Percentiles rank a stretch among this genome's conserved stretches.
These are phyloP conservation scores for Glaucidium brasilianum DNA, from an alignment of 2,113 vertebrate species.

Conservation along the genomic window DNA sequence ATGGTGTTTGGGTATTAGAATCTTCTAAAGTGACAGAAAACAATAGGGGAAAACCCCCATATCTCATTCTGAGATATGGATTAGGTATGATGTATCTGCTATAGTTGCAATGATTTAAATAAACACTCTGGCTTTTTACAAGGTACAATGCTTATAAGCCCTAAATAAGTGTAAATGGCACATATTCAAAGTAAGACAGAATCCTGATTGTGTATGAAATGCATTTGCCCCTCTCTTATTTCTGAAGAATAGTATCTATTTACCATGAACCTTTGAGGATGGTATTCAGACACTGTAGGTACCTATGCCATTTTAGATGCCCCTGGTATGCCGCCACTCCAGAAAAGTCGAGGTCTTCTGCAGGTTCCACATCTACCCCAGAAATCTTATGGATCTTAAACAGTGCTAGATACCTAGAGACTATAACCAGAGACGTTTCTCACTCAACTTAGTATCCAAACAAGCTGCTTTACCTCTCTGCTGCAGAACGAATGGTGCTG, in stretches of 20 bases:
- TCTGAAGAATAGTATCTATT: background rate
- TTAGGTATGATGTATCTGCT: background rate
- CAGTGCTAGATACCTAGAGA: background rate
- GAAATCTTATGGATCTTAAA: background rate
- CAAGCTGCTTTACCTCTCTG: background rate
- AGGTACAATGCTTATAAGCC: background rate
- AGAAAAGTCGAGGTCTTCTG: background rate
- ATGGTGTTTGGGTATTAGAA: background rate
- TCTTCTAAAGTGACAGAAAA: background rate
- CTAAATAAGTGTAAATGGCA: background rate
- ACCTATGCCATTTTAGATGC: background rate
- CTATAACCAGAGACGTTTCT: background rate
- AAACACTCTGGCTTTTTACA: background rate
- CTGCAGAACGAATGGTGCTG: background rate
- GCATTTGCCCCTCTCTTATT: fast-evolving
- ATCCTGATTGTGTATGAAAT: background rate
- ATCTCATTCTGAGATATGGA: background rate
- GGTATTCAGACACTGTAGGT: background rate
- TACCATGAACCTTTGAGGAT: background rate
- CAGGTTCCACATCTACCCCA: background rate
- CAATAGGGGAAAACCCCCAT: background rate
- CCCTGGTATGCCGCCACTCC: background rate
- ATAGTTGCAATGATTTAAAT: background rate
- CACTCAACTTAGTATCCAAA: background rate
- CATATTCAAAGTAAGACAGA: background rate